A percentile compares a stretch with the other conserved stretches of the same genome.
These are phyloP conservation scores for Mustela lutreola DNA, from an alignment of 2,113 vertebrate species.

Conservation along the genomic window DNA sequence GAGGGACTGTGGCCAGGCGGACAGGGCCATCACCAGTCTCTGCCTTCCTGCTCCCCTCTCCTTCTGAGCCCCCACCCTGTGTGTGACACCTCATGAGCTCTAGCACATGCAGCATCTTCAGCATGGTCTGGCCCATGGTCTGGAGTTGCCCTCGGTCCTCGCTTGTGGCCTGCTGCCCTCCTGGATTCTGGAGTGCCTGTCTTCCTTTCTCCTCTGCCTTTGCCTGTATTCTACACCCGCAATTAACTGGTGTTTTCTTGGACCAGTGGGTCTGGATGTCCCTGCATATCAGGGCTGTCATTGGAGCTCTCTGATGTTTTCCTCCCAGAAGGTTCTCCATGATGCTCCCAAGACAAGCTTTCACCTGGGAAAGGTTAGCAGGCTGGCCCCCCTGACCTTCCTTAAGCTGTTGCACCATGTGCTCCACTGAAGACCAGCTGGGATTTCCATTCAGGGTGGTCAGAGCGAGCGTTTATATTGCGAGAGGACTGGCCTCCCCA, in stretches of 20 bases:
- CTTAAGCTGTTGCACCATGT: background rate
- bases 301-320: background rate
- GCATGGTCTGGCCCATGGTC: background rate
- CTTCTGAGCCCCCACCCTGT: too few relatives aligned
- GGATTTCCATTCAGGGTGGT: background rate
- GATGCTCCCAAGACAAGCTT: background rate
- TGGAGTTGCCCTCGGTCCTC: background rate
- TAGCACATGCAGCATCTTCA: background rate
- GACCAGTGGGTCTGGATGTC: background rate
- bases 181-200: background rate
- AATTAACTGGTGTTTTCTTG: background rate
- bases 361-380: background rate
- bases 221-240: background rate
- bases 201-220: background rate
- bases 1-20: background rate
- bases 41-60: background rate
- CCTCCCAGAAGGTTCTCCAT: background rate
- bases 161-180: background rate
- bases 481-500: background rate
- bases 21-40: background rate
- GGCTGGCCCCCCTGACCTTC: background rate
- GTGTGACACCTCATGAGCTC: background rate
- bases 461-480: background rate
- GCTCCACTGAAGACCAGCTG: background rate
- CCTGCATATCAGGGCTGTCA: background rate